These are phyloP conservation scores for Drosophila elegans DNA, from an alignment of 1,140 invertebrate species.

Conservation along the genomic window DNA sequence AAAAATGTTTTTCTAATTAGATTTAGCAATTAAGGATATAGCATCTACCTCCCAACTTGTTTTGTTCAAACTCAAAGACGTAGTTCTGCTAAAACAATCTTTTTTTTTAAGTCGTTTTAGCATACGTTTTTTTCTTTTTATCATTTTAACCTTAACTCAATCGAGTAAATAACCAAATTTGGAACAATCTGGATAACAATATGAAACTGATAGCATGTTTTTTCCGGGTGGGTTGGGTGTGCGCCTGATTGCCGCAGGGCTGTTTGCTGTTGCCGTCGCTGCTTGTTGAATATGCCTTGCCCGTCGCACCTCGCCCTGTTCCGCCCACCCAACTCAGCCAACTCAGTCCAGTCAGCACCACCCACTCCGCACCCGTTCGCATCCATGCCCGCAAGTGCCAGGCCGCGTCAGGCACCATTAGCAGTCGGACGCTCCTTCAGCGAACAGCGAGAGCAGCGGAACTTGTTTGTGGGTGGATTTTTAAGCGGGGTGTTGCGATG, in stretches of 20 bases:
- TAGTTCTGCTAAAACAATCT: background rate
- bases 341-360: constrained; percentile 1
- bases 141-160: background rate
- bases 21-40: background rate
- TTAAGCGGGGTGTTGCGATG: constrained; percentile 22
- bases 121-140: background rate
- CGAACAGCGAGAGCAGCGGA: constrained; percentile 6
- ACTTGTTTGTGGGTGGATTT: constrained; percentile 42
- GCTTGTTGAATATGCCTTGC: constrained; percentile 62
- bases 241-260: constrained; percentile 33
- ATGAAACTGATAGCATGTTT: background rate
- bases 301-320: constrained; percentile 4
- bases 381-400: constrained; percentile 33
- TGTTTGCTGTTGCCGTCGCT: constrained; percentile 13
- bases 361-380: constrained; percentile 29
- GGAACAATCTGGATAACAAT: background rate
- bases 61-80: no score
- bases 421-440: constrained; percentile 52
- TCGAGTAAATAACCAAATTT: constrained; percentile 1
- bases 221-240: constrained; percentile 15
- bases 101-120: background rate
- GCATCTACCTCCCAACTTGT: no score
- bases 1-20: no score
- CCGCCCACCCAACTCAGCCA: constrained; percentile 1
- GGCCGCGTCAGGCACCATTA: constrained; percentile 53